phyloP scores from a whole-genome alignment of 1,140 invertebrate species.

The Capitella teleta region DNA sequence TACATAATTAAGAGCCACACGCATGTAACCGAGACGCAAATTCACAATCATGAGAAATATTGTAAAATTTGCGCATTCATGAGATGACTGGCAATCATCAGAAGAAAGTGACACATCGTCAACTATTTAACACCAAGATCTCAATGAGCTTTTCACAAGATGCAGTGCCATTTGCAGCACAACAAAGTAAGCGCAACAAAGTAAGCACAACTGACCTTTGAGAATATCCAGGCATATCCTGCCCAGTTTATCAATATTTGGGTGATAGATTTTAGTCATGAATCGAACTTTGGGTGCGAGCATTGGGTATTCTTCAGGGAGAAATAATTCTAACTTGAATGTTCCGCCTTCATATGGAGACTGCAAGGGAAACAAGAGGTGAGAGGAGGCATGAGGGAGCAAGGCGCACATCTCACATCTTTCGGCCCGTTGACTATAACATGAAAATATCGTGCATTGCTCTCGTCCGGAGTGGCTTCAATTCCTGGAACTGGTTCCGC shows the following conservation, averaged over 20 bases:
- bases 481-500: slow-evolving; percentile 96
- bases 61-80: too few relatives aligned
- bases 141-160: too few relatives aligned
- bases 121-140: too few relatives aligned
- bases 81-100: too few relatives aligned
- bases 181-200: too few relatives aligned
- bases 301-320: slow-evolving; percentile 74
- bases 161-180: too few relatives aligned
- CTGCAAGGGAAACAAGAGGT: slow-evolving; percentile 26
- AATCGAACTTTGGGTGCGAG: slow-evolving; percentile 68
- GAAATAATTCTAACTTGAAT: slow-evolving; percentile 68
- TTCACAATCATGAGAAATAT: too few relatives aligned
- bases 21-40: too few relatives aligned
- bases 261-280: slow-evolving; percentile 73
- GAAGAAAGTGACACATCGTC: too few relatives aligned
- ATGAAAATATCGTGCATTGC: slow-evolving; percentile 93
- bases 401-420: slow-evolving; percentile 45
- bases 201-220: slow-evolving; percentile 57
- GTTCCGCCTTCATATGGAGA: slow-evolving; percentile 65
- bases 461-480: slow-evolving; percentile 85
- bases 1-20: too few relatives aligned
- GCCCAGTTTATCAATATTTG: slow-evolving; percentile 69
- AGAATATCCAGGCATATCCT: slow-evolving; percentile 69
- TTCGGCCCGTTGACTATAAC: slow-evolving; percentile 70
- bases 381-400: background rate